A percentile compares a stretch with the other conserved stretches of the same genome.
These are phyloP conservation scores for Enteromius paludinosus DNA, from an alignment of 2,797 vertebrate genomes.

Conservation along the genomic window DNA sequence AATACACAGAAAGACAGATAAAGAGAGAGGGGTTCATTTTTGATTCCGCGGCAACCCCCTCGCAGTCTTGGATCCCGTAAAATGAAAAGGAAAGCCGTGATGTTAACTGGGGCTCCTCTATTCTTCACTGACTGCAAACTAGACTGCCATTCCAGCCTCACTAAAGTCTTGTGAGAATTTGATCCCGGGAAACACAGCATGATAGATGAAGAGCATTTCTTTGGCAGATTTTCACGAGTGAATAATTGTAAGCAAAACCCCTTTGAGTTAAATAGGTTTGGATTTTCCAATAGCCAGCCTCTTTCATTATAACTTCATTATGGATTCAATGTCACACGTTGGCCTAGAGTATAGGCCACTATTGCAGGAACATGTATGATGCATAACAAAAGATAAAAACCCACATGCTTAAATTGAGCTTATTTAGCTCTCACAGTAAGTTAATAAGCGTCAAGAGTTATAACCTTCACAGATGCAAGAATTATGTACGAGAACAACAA, in stretches of 20 bases:
- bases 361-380: conserved; percentile 41
- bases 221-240: conserved; percentile 54
- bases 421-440: conserved; percentile 37
- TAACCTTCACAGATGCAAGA: conserved; percentile 6
- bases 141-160: conserved; percentile 49
- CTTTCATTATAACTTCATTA: conserved; percentile 47
- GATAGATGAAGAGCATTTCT: conserved; percentile 62
- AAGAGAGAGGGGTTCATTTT: conserved; percentile 29
- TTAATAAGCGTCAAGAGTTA: conserved; percentile 34
- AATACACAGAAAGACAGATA: conserved; percentile 27
- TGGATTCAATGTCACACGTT: conserved; percentile 34
- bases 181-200: conserved; percentile 52
- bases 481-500: background rate
- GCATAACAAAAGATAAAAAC: conserved; percentile 42
- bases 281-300: conserved; percentile 48
- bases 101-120: conserved; percentile 48
- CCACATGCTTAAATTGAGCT: conserved; percentile 41
- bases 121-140: conserved; percentile 46
- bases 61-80: conserved; percentile 7
- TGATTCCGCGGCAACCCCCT: conserved; percentile 39
- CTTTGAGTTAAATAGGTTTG: conserved; percentile 40
- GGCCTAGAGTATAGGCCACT: background rate
- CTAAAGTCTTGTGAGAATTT: conserved; percentile 63
- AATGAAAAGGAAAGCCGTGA: conserved; percentile 47
- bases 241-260: conserved; percentile 62